Percentiles rank a stretch among this genome's conserved stretches.
These are phyloP conservation scores for Drosophila silvestris DNA, from an alignment of 2,888 invertebrate species.

Conservation along the genomic window DNA sequence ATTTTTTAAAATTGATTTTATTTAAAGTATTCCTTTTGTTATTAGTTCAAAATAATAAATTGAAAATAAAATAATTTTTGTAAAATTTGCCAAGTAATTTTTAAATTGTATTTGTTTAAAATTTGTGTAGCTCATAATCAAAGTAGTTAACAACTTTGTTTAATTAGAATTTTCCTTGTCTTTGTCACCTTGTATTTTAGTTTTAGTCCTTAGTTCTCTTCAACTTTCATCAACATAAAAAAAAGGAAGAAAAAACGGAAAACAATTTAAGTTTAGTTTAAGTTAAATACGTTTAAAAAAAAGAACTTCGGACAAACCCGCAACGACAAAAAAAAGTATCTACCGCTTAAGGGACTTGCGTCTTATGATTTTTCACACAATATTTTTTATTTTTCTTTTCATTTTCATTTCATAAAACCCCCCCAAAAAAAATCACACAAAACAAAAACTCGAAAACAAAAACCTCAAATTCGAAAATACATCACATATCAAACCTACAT, in stretches of 20 bases:
- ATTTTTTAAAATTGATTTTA: slow-evolving; percentile 3
- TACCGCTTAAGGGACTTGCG: slow-evolving; percentile 55
- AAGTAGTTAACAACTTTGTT: slow-evolving; percentile 33
- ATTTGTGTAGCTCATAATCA: slow-evolving; percentile 26
- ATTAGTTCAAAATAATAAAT: neutral
- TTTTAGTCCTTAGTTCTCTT: slow-evolving; percentile 38
- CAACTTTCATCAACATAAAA: slow-evolving; percentile 45
- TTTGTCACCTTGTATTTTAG: slow-evolving; percentile 25
- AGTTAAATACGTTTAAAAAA: slow-evolving; percentile 31
- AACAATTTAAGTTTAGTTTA: slow-evolving; percentile 50
- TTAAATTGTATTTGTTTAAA: slow-evolving; percentile 42
- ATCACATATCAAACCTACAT: slow-evolving; percentile 41
- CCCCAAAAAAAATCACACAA: slow-evolving; percentile 28
- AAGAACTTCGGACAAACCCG: slow-evolving; percentile 7
- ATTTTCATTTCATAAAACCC: slow-evolving; percentile 75
- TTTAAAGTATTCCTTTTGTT: slow-evolving; percentile 25
- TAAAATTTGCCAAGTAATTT: slow-evolving; percentile 17
- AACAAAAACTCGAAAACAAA: slow-evolving; percentile 23
- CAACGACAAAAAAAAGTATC: slow-evolving; percentile 36
- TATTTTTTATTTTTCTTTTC: slow-evolving; percentile 79
- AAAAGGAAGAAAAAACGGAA: slow-evolving; percentile 1
- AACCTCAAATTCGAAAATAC: slow-evolving; percentile 27
- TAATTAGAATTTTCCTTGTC: slow-evolving; percentile 28
- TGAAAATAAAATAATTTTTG: slow-evolving; percentile 6
- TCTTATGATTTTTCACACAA: slow-evolving; percentile 77